Conservation (phyloP, 2,113 vertebrate species). For the Bos indicus region DNA sequence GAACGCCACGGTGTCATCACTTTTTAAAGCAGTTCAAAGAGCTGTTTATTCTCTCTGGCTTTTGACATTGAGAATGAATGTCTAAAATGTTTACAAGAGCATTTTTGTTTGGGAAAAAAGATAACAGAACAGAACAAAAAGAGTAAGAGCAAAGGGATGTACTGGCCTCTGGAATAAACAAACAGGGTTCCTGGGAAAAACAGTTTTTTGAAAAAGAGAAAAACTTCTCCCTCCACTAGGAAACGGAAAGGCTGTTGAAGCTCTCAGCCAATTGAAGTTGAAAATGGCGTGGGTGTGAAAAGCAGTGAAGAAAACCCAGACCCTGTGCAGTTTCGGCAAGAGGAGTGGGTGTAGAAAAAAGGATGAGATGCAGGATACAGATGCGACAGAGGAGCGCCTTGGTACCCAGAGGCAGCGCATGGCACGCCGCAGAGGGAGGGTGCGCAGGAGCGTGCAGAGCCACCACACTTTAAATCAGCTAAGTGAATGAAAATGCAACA, state of each 20-base stretch:
- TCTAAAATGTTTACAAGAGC: conserved; percentile 32
- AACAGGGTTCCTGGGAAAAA: background rate
- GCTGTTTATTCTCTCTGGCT: conserved; percentile 8
- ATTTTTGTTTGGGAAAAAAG: background rate
- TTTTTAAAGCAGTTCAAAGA: conserved; percentile 9
- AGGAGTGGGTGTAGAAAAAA: conserved; percentile 26
- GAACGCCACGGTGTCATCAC: background rate
- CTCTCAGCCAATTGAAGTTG: background rate
- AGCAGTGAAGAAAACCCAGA: conserved; percentile 44
- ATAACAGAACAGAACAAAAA: background rate
- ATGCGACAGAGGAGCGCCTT: background rate
- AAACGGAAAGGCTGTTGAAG: background rate
- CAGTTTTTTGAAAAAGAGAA: background rate
- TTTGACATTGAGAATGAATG: background rate
- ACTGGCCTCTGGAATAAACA: background rate
- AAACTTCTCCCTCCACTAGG: background rate
- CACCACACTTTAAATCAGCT: background rate
- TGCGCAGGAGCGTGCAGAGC: accelerated
- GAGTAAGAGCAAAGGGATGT: background rate
- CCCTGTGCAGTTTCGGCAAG: conserved; percentile 40
- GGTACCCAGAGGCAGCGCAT: background rate
- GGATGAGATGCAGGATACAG: conserved; percentile 18
- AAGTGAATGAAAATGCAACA: background rate
- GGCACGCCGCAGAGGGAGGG: accelerated
- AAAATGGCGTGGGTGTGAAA: conserved; percentile 61